Evolutionary conservation across 1,140 invertebrate genomes (phyloP).

Genomic region (Drosophila eugracilis): DNA sequence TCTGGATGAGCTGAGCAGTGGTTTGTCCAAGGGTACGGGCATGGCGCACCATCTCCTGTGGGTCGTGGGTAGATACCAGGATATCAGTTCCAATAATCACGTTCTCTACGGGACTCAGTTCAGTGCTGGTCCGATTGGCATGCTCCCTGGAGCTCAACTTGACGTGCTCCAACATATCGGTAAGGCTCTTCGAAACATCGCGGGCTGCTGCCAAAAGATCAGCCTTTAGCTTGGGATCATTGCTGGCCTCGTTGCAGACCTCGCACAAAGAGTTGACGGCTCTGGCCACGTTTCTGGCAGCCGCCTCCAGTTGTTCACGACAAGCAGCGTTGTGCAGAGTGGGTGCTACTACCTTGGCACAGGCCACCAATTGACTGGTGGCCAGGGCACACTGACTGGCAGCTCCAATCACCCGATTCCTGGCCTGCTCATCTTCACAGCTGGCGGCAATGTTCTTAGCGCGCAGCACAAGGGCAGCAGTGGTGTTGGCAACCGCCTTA

Average conservation of each 20-base stretch:
- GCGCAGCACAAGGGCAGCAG: constrained; percentile 96
- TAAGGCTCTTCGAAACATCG: constrained; percentile 95
- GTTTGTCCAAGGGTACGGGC: constrained; percentile 96
- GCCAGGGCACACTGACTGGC: constrained; percentile 98
- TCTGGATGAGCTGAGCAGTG: constrained; percentile 95
- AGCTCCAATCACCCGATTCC: constrained; percentile 96
- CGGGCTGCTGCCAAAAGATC: constrained; percentile 94
- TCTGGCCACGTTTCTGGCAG: constrained; percentile 95
- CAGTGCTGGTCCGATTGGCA: constrained; percentile 87
- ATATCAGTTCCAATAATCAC: constrained; percentile 96
- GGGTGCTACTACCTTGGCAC: constrained; percentile 96
- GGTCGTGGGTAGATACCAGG: constrained; percentile 93
- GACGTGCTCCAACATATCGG: constrained; percentile 96
- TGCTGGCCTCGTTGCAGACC: constrained; percentile 90
- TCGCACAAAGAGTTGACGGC: constrained; percentile 96
- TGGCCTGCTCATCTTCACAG: constrained; percentile 90
- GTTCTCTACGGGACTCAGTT: constrained; percentile 93
- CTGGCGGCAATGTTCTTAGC: constrained; percentile 97
- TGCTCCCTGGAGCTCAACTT: constrained; percentile 87
- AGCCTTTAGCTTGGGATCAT: constrained; percentile 89
- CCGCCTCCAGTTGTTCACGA: constrained; percentile 96
- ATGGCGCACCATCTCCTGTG: constrained; percentile 97
- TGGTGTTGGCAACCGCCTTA: constrained; percentile 98
- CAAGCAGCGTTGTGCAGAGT: constrained; percentile 95
- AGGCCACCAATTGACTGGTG: constrained; percentile 98